Evolutionary conservation across 37 sponge, comb jelly and placozoan species (phyloP), one percentile per base, ranked within the genome.

Genomic region (Hormiphora californensis): DNA sequence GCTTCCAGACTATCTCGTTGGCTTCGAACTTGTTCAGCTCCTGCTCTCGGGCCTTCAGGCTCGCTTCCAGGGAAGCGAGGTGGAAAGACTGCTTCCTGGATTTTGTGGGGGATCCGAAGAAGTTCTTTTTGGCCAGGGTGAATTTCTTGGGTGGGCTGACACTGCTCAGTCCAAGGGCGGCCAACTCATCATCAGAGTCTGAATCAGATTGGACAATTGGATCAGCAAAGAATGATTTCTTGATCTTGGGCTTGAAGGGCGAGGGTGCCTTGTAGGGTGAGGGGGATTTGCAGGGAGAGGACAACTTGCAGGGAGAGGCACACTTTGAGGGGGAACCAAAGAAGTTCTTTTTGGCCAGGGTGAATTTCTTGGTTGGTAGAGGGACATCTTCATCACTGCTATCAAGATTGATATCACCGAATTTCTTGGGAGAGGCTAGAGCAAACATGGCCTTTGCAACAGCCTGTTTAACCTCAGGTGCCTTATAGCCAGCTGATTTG

Each of bases 171-270:
- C n/a, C n/a, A 19, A 23, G 30, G 61, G 61, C 30, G 7, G 27
- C 27, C n/a, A 28, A 23, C 27, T 28, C 27, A 30, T 57, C 61
- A 49, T 49, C 53, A 21, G 61, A 57, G 23, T 57, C 61, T 15
- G 61, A 57, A 12, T 57, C 61, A 28, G 61, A 57, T 28, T 57
- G 30, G 27, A 57, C 30, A 57, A 19, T 40, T 23, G 81, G 81
- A 19, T 43, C 28, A 4, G 81, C 81, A 28, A 73, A 73, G 81
- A 73, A 73, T 43, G 81, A 8, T 40, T 73, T 73, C 38, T 73
- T 73, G n/a, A n/a, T n/a, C n/a, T n/a, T n/a, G n/a, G n/a, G n/a
- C 39, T 36, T 73, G 44, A 36, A 33, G 38, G 32, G 4, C 1
- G 81, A 19, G 23, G 21, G 5, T 4, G 35, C 39, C 23, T 40